These are phyloP conservation scores for Zaprionus capensis DNA, from an alignment of 1,140 invertebrate genomes.

Conservation along the genomic window DNA sequence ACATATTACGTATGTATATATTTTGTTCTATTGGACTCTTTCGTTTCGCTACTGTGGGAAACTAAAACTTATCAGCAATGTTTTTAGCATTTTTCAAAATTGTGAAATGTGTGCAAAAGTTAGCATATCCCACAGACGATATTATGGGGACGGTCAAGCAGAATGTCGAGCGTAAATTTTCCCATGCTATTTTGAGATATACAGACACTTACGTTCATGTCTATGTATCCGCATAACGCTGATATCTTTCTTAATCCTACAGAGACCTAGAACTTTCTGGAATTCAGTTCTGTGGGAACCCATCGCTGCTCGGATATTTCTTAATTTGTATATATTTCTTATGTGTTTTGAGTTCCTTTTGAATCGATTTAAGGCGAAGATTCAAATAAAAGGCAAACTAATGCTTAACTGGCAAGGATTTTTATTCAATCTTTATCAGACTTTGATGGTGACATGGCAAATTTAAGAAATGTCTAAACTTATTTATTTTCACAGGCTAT, in stretches of 20 bases:
- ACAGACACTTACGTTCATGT: conserved; percentile 6
- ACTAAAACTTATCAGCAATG: conserved; percentile 40
- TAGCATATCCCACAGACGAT: conserved; percentile 11
- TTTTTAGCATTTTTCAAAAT: conserved; percentile 4
- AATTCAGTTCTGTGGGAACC: background rate
- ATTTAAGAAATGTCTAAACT: no score
- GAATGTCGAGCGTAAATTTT: conserved; percentile 25
- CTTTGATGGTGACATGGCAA: no score
- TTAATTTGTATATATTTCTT: background rate
- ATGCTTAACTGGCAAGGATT: no score
- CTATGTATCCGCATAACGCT: background rate
- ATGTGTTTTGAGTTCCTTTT: no score
- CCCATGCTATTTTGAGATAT: conserved; percentile 28
- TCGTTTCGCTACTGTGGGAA: conserved; percentile 41
- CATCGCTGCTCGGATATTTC: background rate
- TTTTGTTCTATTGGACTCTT: conserved; percentile 29
- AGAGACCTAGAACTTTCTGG: background rate
- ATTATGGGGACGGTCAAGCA: conserved; percentile 33
- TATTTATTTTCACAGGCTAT: no score
- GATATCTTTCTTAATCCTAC: background rate
- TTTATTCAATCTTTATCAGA: no score
- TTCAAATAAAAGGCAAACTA: no score
- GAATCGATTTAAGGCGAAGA: no score
- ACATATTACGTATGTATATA: background rate
- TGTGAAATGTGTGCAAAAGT: conserved; percentile 29